phyloP scores from a whole-genome alignment of 2,888 invertebrate genomes.

The Lasiommata megera region DNA sequence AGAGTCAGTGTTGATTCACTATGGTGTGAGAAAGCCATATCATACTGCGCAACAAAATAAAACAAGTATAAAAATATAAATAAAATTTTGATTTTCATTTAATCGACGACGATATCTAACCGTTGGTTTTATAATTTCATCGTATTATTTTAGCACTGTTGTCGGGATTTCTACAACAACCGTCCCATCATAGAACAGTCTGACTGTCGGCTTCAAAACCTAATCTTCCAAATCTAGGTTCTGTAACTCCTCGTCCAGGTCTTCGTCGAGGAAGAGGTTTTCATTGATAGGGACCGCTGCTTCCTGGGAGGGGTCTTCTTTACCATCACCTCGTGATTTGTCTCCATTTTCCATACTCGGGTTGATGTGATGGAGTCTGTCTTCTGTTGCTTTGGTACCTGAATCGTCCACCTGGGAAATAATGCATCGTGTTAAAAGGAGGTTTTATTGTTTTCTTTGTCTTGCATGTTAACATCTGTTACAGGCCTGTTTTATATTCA shows the following conservation, averaged over 20 bases:
- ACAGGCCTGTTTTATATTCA: too few relatives aligned
- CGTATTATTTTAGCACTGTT: not conserved
- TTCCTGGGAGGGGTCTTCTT: slow-evolving; percentile 55
- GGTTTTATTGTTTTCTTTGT: too few relatives aligned
- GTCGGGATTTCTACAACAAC: not conserved
- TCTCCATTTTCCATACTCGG: slow-evolving; percentile 52
- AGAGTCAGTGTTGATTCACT: too few relatives aligned
- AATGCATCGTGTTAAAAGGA: not conserved
- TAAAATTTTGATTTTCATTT: slow-evolving; percentile 19
- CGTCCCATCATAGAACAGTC: not conserved
- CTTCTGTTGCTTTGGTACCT: slow-evolving; percentile 86
- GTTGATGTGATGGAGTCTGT: slow-evolving; percentile 80
- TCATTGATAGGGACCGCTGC: slow-evolving; percentile 92
- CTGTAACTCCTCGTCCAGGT: slow-evolving; percentile 91
- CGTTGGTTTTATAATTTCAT: not conserved
- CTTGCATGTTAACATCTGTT: too few relatives aligned
- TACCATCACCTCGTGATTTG: slow-evolving; percentile 37
- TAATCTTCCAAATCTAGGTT: slow-evolving; percentile 87
- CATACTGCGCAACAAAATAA: not conserved
- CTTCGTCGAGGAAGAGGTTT: slow-evolving; percentile 94
- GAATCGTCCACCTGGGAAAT: slow-evolving; percentile 84
- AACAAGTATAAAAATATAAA: slow-evolving; percentile 6
- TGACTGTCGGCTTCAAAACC: slow-evolving; percentile 14
- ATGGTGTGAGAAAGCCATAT: too few relatives aligned
- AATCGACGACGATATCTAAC: slow-evolving; percentile 14